Base-by-base conservation (phyloP, 53 echinoderm and acorn worm species). In the Hippasteria phrygiana region DNA sequence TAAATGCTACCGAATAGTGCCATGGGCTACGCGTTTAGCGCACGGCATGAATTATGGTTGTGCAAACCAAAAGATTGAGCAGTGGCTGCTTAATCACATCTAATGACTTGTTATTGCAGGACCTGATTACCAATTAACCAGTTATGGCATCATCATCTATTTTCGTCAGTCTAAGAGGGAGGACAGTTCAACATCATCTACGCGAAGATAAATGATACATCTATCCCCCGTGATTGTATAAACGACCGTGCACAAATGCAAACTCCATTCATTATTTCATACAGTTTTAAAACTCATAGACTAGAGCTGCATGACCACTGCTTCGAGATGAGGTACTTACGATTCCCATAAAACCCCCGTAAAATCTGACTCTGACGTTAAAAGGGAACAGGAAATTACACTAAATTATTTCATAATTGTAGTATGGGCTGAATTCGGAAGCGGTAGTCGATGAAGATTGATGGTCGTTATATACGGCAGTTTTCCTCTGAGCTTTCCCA, bases 61-160 rank as follows among this genome's bases (percentile, higher is more conserved):
- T 24, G 69, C 36, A 67, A 65, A 35, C 69, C 36, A 17, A 67
- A 67, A 35, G 69, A 67, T 35, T 8, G 69, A 67, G 14, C 37
- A 8, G 10, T 17, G 13, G 69, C 3, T 18, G 22, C 69, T 67
- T 65, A 33, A 67, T 67, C 69, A 67, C 69, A 26, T 67, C 34
- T 67, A 67, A 67, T 36, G 69, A 67, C 32, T 67, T 36, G 69
- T 67, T 67, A 67, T 67, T 36, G 32, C 37, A 35, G 69, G 34
- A 35, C 33, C 16, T 35, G 69, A 8, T 35, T 9, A 13, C 22
- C 69, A 67, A 67, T 67, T 67, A 35, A 0, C 34, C 14, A 67
- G 34, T 67, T 59, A 67, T 33, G 12, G 32, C 33, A 11, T 35
- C 36, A 10, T 14, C 1, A 67, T 67, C 69, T 36, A 67, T 67